A percentile compares a stretch with the other conserved stretches of the same genome.
Evolutionary conservation across 2,113 vertebrate species (phyloP).

Genomic region (Myiozetetes cayanensis): DNA sequence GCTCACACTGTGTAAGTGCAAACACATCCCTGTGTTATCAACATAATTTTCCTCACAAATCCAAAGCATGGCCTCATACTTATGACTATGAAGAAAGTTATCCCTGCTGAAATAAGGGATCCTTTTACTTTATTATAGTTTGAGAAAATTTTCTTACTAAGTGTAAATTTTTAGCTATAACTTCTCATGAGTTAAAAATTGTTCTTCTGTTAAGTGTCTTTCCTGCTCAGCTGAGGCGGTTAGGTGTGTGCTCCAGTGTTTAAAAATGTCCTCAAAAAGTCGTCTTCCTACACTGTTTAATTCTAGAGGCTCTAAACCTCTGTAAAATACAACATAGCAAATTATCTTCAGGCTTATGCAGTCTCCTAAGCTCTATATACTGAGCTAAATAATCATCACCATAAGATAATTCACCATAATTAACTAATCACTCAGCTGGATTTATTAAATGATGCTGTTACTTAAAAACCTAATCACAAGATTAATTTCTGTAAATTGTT

Average conservation of each 20-base stretch:
- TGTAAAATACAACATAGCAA: not conserved
- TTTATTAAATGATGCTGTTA: not conserved
- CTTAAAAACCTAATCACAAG: not conserved
- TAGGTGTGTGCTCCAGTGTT: not conserved
- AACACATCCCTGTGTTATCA: not conserved
- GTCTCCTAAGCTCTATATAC: not conserved
- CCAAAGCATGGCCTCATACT: not conserved
- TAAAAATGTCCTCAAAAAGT: not conserved
- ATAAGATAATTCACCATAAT: not conserved
- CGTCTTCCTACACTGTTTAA: not conserved
- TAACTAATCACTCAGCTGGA: not conserved
- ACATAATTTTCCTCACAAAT: not conserved
- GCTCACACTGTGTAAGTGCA: not conserved
- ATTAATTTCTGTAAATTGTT: not conserved
- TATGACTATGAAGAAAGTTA: not conserved
- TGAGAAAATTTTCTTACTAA: not conserved
- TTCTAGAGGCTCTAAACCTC: not conserved
- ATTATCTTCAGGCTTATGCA: not conserved
- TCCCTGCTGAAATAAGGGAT: not conserved
- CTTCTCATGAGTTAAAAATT: not conserved
- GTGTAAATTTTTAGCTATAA: not conserved
- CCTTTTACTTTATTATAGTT: not conserved
- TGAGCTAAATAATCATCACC: not conserved
- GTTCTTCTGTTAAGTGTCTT: not conserved
- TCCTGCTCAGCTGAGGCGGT: not conserved